Percentiles rank a stretch among this genome's conserved stretches.
Evolutionary conservation across 2,797 vertebrate species (phyloP).

Genomic region (Martes flavigula): DNA sequence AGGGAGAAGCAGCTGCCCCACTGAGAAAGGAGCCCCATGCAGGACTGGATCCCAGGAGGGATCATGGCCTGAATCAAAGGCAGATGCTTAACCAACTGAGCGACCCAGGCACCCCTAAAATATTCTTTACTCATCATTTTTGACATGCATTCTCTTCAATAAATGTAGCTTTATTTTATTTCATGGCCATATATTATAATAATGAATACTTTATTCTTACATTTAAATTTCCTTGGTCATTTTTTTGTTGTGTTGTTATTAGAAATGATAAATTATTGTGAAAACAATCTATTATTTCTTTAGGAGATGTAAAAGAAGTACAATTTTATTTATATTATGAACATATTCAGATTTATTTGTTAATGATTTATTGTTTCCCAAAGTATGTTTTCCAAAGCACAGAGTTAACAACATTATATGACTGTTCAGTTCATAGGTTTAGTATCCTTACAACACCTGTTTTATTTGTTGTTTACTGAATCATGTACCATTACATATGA

Average conservation of each 20-base stretch:
- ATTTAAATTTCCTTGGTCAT: neutral
- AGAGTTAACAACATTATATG: neutral
- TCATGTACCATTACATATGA: neutral
- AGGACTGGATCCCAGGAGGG: too few relatives aligned
- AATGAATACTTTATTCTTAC: neutral
- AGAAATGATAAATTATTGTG: neutral
- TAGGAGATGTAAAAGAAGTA: neutral
- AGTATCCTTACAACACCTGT: neutral
- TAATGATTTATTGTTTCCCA: neutral
- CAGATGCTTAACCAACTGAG: too few relatives aligned
- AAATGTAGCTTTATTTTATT: neutral
- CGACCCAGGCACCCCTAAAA: neutral
- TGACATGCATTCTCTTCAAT: neutral
- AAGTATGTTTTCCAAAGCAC: neutral
- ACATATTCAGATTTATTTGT: neutral
- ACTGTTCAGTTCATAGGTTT: neutral
- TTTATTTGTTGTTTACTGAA: neutral
- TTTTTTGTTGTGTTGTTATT: neutral
- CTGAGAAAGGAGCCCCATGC: too few relatives aligned
- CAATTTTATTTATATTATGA: neutral
- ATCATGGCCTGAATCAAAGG: too few relatives aligned
- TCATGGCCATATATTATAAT: neutral
- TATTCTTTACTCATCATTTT: neutral
- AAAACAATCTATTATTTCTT: neutral
- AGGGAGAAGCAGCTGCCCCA: too few relatives aligned